Evolutionary conservation across 2,888 invertebrate genomes (phyloP).

Genomic region (Kuschelorhynchus macadamiae): DNA sequence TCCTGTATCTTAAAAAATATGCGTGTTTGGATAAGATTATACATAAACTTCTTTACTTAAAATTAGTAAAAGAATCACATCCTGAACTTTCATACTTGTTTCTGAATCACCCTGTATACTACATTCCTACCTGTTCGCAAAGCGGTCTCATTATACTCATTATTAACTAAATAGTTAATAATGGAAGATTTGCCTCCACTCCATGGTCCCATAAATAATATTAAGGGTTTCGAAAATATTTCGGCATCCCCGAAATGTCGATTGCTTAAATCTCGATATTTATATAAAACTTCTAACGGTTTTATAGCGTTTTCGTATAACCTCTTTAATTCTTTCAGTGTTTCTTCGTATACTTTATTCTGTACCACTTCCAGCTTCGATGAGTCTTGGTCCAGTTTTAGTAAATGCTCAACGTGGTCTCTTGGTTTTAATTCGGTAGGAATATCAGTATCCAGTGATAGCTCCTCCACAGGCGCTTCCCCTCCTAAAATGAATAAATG

Average conservation of each 20-base stretch:
- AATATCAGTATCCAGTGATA: slow-evolving; percentile 78
- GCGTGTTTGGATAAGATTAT: too few relatives aligned
- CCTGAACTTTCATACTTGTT: too few relatives aligned
- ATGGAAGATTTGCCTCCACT: slow-evolving; percentile 96
- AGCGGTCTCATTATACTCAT: slow-evolving; percentile 87
- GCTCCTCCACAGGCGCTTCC: slow-evolving; percentile 70
- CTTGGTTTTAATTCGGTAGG: slow-evolving; percentile 84
- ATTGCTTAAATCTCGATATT: slow-evolving; percentile 92
- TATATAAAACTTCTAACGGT: slow-evolving; percentile 91
- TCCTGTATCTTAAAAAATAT: too few relatives aligned
- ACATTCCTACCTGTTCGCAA: slow-evolving; percentile 93
- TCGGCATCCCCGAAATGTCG: slow-evolving; percentile 94
- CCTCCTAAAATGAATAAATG: slow-evolving; percentile 44
- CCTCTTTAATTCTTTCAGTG: slow-evolving; percentile 87
- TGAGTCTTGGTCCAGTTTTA: slow-evolving; percentile 84
- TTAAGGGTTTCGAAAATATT: slow-evolving; percentile 93
- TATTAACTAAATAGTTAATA: slow-evolving; percentile 91
- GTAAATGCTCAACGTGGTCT: slow-evolving; percentile 84
- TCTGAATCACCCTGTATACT: too few relatives aligned
- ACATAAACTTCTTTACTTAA: too few relatives aligned
- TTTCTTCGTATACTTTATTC: slow-evolving; percentile 81
- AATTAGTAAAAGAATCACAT: too few relatives aligned
- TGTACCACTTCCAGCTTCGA: slow-evolving; percentile 79
- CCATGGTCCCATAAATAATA: slow-evolving; percentile 96
- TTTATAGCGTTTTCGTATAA: slow-evolving; percentile 90